phyloP scores from a whole-genome alignment of 2,113 vertebrate genomes.

The Ptyas mucosa region DNA sequence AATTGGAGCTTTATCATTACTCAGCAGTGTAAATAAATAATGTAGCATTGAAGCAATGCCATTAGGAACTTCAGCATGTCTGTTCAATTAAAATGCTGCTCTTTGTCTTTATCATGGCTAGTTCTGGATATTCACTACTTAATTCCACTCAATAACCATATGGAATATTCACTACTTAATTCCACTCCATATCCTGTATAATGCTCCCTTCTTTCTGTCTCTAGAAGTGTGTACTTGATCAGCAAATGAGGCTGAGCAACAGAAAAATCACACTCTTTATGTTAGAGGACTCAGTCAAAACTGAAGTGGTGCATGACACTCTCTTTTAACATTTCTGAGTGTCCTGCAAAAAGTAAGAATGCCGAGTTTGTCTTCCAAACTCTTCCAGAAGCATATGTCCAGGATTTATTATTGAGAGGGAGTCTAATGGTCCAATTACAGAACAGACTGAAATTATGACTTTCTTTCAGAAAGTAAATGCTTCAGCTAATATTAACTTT shows the following conservation, averaged over 20 bases:
- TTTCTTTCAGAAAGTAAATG: background rate
- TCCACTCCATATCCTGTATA: background rate
- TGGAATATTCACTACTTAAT: background rate
- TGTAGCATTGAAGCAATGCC: background rate
- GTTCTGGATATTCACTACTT: background rate
- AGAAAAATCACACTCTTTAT: background rate
- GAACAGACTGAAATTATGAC: background rate
- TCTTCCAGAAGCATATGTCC: background rate
- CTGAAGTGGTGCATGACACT: background rate
- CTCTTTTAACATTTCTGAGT: background rate
- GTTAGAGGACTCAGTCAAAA: background rate
- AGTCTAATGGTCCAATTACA: background rate
- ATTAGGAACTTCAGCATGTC: background rate
- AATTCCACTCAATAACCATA: background rate
- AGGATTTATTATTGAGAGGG: background rate
- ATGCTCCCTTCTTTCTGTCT: background rate
- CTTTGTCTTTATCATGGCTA: background rate
- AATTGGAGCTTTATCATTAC: background rate
- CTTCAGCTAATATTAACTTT: background rate
- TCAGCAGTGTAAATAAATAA: background rate
- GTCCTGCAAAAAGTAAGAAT: background rate
- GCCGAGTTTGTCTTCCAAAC: background rate
- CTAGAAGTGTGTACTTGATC: background rate
- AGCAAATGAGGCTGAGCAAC: background rate
- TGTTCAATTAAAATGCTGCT: background rate